Percentiles rank a stretch among this genome's conserved stretches.
Conservation (phyloP, 2,113 vertebrate species). For the Oncorhynchus masou region DNA sequence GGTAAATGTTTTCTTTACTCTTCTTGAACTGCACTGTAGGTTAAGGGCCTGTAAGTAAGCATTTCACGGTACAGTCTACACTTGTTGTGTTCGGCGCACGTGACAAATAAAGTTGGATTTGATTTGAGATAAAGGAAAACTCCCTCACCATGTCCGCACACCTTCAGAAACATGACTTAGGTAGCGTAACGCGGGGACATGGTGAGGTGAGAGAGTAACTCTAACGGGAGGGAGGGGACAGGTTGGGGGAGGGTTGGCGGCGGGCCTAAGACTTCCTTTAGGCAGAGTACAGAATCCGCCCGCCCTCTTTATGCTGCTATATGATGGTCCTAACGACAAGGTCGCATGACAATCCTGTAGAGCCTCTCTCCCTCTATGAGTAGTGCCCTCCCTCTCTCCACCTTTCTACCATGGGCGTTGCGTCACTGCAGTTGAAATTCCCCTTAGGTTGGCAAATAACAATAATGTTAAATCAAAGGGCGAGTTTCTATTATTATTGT, state of each 20-base stretch:
- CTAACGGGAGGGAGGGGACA: not conserved
- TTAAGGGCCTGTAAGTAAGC: no score
- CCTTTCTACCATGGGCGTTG: not conserved
- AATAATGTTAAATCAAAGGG: slow-evolving; percentile 50
- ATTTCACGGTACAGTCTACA: no score
- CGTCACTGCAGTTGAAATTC: slow-evolving; percentile 14
- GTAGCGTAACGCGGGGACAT: not conserved
- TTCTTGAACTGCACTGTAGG: no score
- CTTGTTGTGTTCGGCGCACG: no score
- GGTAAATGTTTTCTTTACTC: no score
- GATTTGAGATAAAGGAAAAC: slow-evolving; percentile 33
- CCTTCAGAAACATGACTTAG: slow-evolving; percentile 8
- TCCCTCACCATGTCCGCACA: not conserved
- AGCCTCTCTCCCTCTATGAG: not conserved
- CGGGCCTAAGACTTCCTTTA: slow-evolving; percentile 15
- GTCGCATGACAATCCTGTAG: slow-evolving; percentile 47
- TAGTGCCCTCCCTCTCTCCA: not conserved
- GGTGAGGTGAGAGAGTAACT: slow-evolving; percentile 15
- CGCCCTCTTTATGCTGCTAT: slow-evolving; percentile 51
- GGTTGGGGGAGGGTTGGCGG: slow-evolving; percentile 18
- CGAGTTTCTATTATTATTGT: slow-evolving; percentile 53
- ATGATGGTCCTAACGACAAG: slow-evolving; percentile 55
- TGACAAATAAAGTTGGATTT: no score
- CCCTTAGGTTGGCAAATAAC: slow-evolving; percentile 17
- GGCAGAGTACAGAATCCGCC: slow-evolving; percentile 51